Evolutionary conservation across 1,140 invertebrate genomes (phyloP).

Genomic region (Diuraphis noxia): DNA sequence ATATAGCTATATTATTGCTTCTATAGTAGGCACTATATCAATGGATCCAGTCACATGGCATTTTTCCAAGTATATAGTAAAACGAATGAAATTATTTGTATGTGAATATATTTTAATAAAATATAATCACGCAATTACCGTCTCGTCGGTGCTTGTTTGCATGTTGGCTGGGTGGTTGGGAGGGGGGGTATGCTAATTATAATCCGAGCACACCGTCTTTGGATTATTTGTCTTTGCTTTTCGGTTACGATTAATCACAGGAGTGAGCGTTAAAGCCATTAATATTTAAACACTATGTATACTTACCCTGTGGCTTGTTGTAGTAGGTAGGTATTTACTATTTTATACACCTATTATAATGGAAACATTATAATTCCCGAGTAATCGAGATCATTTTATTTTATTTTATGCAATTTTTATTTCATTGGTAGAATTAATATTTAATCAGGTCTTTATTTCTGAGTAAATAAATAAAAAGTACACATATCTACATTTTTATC

Average conservation of each 20-base stretch:
- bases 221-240: not conserved
- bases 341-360: too few relatives aligned
- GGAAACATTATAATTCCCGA: not conserved
- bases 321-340: too few relatives aligned
- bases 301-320: too few relatives aligned
- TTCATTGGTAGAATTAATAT: not conserved
- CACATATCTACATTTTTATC: not conserved
- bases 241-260: not conserved
- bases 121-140: not conserved
- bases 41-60: not conserved
- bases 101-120: not conserved
- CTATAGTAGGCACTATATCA: not conserved
- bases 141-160: not conserved
- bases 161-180: too few relatives aligned
- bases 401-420: not conserved
- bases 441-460: not conserved
- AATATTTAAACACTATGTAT: not conserved
- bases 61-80: not conserved
- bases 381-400: not conserved
- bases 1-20: too few relatives aligned
- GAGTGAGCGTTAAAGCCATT: not conserved
- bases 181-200: not conserved
- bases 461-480: not conserved
- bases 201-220: not conserved
- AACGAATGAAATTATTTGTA: not conserved